phyloP scores from a whole-genome alignment of 1,140 invertebrate species.

The Lepidotrigona ventralis region DNA sequence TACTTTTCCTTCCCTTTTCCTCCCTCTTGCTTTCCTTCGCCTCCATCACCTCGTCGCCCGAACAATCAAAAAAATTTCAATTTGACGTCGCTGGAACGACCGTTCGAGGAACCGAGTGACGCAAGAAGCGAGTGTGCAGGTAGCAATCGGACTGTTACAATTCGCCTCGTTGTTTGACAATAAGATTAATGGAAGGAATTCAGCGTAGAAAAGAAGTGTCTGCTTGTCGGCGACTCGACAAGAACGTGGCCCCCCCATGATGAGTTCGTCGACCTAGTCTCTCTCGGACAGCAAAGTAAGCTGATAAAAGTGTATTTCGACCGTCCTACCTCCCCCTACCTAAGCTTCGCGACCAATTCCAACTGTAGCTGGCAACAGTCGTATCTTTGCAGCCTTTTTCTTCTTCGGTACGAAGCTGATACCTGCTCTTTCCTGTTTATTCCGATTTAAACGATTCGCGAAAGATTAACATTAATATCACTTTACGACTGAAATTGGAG shows the following conservation, averaged over 20 bases:
- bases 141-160: constrained; percentile 39
- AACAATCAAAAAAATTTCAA: background rate
- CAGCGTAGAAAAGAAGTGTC: constrained; percentile 31
- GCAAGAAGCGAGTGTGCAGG: constrained; percentile 14
- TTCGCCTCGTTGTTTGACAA: constrained; percentile 55
- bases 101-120: background rate
- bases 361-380: background rate
- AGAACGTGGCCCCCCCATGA: constrained; percentile 32
- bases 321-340: background rate
- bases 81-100: background rate
- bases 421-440: background rate
- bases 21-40: background rate
- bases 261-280: constrained; percentile 62
- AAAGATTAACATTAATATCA: background rate
- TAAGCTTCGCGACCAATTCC: background rate
- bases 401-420: background rate
- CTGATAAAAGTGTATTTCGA: constrained; percentile 71
- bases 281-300: constrained; percentile 42
- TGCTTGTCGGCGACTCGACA: constrained; percentile 26
- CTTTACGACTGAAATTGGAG: too few species aligned
- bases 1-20: background rate
- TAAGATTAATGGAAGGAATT: constrained; percentile 66
- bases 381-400: background rate
- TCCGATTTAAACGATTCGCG: background rate
- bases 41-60: background rate